Percentiles rank a stretch among this genome's conserved stretches.
phyloP scores from a whole-genome alignment of 2,113 vertebrate species.

The Aplodontia rufa region DNA sequence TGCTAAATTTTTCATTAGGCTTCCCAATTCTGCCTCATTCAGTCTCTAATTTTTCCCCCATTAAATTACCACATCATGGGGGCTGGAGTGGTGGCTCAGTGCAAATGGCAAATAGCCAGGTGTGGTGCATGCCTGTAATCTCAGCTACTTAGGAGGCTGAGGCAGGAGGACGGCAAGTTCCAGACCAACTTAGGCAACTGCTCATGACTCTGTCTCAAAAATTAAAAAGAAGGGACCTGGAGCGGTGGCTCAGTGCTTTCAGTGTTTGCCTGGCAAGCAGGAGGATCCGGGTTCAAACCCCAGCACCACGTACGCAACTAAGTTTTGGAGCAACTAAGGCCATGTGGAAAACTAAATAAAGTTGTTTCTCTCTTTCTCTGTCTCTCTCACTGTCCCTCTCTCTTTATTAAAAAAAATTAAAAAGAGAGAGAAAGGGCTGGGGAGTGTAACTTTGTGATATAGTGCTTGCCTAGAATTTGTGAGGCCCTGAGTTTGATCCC shows the following conservation, averaged over 20 bases:
- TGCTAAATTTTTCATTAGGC: not conserved
- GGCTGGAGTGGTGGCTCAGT: no score
- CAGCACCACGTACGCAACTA: no score
- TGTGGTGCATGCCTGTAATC: not conserved
- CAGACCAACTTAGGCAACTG: not conserved
- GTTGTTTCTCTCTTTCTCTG: no score
- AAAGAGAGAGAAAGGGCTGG: no score
- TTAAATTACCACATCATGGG: not conserved
- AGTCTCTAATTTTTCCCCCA: rapidly evolving
- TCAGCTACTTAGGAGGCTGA: not conserved
- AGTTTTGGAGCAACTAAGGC: no score
- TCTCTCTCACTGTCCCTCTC: no score
- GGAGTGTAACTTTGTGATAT: not conserved
- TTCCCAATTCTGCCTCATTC: not conserved
- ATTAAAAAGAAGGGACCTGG: not conserved
- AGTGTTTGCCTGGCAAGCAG: no score
- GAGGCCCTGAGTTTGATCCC: not conserved
- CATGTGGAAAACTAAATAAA: no score
- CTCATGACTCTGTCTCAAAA: not conserved
- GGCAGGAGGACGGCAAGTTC: not conserved
- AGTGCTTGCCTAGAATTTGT: not conserved
- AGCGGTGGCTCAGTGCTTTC: no score
- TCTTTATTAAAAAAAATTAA: no score
- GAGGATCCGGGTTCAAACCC: no score
- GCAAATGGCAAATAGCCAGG: not conserved